phyloP scores from a whole-genome alignment of 2,113 vertebrate genomes.

The Cervus canadensis region DNA sequence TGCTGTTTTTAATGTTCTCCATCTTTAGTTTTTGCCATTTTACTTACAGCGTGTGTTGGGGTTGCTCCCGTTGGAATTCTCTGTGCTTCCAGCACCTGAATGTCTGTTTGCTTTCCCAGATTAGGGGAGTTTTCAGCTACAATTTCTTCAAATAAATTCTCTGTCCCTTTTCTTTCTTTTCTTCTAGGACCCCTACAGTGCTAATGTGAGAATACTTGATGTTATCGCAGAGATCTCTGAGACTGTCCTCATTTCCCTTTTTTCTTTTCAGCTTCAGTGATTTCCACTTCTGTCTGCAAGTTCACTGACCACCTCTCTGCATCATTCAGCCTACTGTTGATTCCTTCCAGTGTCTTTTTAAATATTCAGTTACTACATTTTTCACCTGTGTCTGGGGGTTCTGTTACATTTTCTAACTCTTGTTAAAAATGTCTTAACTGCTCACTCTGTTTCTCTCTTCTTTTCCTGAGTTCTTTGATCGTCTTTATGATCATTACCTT shows the following conservation, averaged over 20 bases:
- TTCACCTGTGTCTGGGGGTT: neutral
- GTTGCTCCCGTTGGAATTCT: neutral
- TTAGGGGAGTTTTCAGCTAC: neutral
- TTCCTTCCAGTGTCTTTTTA: neutral
- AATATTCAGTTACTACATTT: too few species aligned
- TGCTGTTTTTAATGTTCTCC: fast-evolving
- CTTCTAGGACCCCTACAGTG: neutral
- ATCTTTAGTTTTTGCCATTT: neutral
- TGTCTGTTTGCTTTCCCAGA: neutral
- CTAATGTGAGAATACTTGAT: neutral
- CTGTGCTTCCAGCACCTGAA: neutral
- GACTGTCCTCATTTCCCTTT: too few species aligned
- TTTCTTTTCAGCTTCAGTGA: neutral
- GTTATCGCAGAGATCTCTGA: fast-evolving
- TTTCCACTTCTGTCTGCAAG: neutral
- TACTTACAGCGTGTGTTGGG: neutral
- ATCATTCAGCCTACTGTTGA: neutral
- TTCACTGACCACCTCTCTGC: neutral
- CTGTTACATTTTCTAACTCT: neutral
- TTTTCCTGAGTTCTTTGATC: neutral
- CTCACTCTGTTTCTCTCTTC: neutral
- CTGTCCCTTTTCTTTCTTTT: neutral
- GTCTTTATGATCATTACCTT: neutral
- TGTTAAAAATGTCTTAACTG: neutral
- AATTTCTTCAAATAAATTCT: neutral